Evolutionary conservation across 1,140 invertebrate species (phyloP), one percentile per base, ranked within the genome.

Genomic region (Mizuhopecten yessoensis): DNA sequence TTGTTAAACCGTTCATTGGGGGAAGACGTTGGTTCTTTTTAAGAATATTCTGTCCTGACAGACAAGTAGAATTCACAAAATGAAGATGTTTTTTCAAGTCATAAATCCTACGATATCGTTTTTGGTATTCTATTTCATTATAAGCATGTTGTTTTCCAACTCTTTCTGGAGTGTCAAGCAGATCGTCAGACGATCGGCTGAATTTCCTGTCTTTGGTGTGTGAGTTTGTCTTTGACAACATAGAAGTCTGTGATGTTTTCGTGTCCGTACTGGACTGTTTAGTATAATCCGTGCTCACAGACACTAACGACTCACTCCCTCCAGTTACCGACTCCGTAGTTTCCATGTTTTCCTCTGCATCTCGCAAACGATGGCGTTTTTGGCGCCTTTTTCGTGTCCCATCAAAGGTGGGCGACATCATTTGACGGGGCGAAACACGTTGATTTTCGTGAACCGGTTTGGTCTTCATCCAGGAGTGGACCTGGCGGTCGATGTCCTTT

Each of bases 31-130:
- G 87, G 13, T 75, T 92, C 88, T 90, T 42, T 33, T 90, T 90
- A 1, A 88, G 33, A 34, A 92, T 91, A 39, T 91, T 89, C 75
- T 92, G 87, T 33, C 92, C 92, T 17, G 87, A 90, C 1, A 92
- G 33, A 87, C 88, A 88, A 86, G 86, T 87, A 86, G 90, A 90
- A 57, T 92, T 92, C 39, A 92, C 92, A 91, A 92, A 92, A 88
- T 92, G 92, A 39, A 92, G 88, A 42, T 92, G 92, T 7, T 92
- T 92, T 49, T 92, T 89, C n/a, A 92, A 75, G 49, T 92, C 92
- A 86, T 87, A 92, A 34, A 92, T 88, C 45, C 92, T 45, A 33
- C 90, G 90, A 49, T 92, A 92, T 33, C 92, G 42, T 88, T 92
- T 92, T 34, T 90, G 90, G 33, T 91, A 92, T 91, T 92, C 92